Evolutionary conservation across 1,140 invertebrate species (phyloP).

Genomic region (Asobara japonica): DNA sequence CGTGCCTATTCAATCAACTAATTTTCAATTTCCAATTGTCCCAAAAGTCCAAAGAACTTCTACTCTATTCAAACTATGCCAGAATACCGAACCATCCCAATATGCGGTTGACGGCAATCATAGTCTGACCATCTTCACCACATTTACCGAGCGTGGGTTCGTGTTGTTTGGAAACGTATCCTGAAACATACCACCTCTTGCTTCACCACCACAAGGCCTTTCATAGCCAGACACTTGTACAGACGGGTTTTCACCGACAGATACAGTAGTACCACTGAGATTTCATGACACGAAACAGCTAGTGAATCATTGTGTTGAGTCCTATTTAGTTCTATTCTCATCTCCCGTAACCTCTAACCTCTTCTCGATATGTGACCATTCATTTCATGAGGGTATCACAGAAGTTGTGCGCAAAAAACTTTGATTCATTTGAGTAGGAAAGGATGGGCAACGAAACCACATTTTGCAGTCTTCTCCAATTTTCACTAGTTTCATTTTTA

Average conservation of each 20-base stretch:
- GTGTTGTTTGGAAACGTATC: not conserved
- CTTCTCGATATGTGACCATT: not conserved
- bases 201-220: not conserved
- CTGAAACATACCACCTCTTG: conserved; percentile 7
- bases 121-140: not conserved
- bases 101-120: conserved; percentile 9
- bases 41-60: not conserved
- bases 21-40: not conserved
- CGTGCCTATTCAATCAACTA: not conserved
- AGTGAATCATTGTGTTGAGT: not conserved
- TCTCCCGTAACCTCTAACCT: not conserved
- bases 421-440: too few species aligned
- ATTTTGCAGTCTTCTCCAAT: too few species aligned
- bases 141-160: not conserved
- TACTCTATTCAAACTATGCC: not conserved
- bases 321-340: not conserved
- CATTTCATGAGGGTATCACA: not conserved
- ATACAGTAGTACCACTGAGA: not conserved
- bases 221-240: conserved; percentile 12
- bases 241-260: conserved; percentile 11
- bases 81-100: not conserved
- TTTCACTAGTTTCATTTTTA: too few species aligned
- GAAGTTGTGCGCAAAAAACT: too few species aligned
- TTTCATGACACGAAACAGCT: not conserved
- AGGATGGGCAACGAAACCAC: too few species aligned